phyloP scores from a whole-genome alignment of 2,113 vertebrate species.

The Pagrus major region DNA sequence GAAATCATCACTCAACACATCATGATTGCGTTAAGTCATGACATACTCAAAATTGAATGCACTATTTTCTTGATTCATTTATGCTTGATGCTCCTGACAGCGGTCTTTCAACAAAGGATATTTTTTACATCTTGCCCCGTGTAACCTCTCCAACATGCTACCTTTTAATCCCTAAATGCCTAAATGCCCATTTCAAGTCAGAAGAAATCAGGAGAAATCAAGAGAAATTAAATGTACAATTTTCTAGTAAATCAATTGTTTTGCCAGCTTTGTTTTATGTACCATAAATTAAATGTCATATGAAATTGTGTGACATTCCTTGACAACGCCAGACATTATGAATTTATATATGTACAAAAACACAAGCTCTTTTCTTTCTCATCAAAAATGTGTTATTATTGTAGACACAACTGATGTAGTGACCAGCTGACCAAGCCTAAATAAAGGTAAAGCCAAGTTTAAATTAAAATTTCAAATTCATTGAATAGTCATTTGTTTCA shows the following conservation, averaged over 20 bases:
- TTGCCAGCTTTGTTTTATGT: neutral
- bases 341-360: neutral
- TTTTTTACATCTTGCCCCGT: neutral
- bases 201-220: too few species aligned
- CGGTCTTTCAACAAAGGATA: neutral
- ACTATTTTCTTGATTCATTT: too few species aligned
- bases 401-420: neutral
- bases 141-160: neutral
- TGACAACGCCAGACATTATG: neutral
- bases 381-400: neutral
- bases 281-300: neutral
- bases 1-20: neutral
- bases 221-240: neutral
- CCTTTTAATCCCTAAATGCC: neutral
- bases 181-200: too few species aligned
- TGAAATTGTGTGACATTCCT: neutral
- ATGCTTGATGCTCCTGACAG: neutral
- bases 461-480: neutral
- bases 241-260: neutral
- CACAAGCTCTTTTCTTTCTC: neutral
- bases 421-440: neutral
- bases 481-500: neutral
- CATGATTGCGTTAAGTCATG: neutral
- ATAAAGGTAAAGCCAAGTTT: neutral
- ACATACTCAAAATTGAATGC: neutral